Percentiles rank a stretch among this genome's conserved stretches.
Conservation (phyloP, 2,888 invertebrate species). For the Lymantria dispar region DNA sequence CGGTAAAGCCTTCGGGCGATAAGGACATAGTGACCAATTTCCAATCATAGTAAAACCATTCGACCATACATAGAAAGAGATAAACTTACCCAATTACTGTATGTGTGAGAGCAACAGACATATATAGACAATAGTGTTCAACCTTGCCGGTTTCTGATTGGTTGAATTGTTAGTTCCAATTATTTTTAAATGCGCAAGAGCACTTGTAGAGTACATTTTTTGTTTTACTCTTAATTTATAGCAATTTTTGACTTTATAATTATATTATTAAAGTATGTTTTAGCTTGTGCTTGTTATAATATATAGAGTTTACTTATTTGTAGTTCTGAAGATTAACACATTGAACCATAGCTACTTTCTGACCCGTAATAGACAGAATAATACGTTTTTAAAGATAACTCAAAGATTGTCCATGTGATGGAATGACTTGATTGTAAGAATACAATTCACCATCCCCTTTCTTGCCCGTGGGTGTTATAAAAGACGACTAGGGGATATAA, state of each 20-base stretch:
- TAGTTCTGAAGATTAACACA: neutral
- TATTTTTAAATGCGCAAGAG: constrained; percentile 41
- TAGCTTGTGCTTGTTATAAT: constrained; percentile 1
- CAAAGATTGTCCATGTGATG: no score
- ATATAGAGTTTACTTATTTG: constrained; percentile 5
- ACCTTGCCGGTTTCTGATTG: constrained; percentile 25
- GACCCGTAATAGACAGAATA: no score
- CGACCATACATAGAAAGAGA: constrained; percentile 12
- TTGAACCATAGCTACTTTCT: no score
- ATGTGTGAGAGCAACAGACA: constrained; percentile 12
- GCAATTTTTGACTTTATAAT: constrained; percentile 7
- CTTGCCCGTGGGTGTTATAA: no score
- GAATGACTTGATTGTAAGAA: no score
- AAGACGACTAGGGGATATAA: no score
- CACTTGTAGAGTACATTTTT: constrained; percentile 29
- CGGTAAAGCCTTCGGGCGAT: constrained; percentile 12
- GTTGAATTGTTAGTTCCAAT: constrained; percentile 29
- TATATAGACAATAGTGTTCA: constrained; percentile 24
- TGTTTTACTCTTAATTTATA: constrained; percentile 13
- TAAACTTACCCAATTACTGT: constrained; percentile 1
- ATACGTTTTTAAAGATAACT: no score
- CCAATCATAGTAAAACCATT: constrained; percentile 23
- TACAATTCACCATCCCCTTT: no score
- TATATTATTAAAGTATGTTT: neutral
- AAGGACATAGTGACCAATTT: constrained; percentile 26